A percentile compares a stretch with the other conserved stretches of the same genome.
Conservation (phyloP, 2,797 vertebrate species). For the Pangasius macronema region DNA sequence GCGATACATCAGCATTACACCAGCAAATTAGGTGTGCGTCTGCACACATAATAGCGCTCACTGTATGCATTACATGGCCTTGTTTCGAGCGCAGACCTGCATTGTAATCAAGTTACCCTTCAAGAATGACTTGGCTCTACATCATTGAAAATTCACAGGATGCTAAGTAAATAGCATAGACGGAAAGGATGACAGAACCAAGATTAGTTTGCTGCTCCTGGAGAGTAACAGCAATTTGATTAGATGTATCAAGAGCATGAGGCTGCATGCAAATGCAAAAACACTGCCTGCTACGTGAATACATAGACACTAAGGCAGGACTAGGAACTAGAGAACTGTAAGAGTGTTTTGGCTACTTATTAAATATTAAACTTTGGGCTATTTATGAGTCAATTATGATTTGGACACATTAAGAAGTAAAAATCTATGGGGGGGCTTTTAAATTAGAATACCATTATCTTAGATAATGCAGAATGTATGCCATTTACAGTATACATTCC, state of each 20-base stretch:
- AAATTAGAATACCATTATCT: neutral
- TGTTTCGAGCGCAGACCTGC: conserved; percentile 23
- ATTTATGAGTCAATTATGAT: neutral
- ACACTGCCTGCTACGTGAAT: neutral
- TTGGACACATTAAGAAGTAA: neutral
- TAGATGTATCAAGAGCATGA: conserved; percentile 19
- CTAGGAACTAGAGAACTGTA: neutral
- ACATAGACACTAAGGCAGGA: neutral
- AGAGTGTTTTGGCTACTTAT: neutral
- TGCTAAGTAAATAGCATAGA: conserved; percentile 32
- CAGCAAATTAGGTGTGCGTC: neutral
- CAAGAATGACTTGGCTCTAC: conserved; percentile 14
- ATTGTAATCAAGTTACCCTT: conserved; percentile 36
- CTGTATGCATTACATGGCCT: neutral
- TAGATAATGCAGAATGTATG: neutral
- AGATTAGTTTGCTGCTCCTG: conserved; percentile 39
- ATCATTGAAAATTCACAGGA: conserved; percentile 14
- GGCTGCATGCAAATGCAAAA: conserved; percentile 30
- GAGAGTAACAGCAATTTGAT: conserved; percentile 33
- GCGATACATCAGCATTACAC: neutral
- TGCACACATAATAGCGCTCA: neutral
- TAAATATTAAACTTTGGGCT: neutral
- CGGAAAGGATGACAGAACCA: conserved; percentile 17
- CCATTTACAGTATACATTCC: neutral
- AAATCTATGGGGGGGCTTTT: neutral